A percentile compares a stretch with the other conserved stretches of the same genome.
Conservation (phyloP, 2,888 invertebrate species). For the Cactoblastis cactorum region DNA sequence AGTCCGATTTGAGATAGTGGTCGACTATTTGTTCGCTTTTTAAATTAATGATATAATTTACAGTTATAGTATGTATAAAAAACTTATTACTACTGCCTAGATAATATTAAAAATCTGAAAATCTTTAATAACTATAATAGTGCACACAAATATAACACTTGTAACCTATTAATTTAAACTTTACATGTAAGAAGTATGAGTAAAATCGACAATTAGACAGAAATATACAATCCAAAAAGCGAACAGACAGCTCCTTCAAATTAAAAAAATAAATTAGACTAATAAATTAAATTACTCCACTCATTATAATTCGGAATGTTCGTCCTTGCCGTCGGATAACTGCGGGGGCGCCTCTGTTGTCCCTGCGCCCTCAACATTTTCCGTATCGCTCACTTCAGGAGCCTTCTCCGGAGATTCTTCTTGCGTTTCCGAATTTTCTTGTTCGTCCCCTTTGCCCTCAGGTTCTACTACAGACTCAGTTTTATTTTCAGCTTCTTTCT, state of each 20-base stretch:
- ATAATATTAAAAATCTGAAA: not conserved
- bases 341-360: conserved; percentile 47
- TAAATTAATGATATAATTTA: not conserved
- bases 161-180: not conserved
- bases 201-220: conserved; percentile 13
- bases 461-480: conserved; percentile 49
- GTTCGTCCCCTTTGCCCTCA: conserved; percentile 41
- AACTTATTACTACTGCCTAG: not conserved
- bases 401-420: conserved; percentile 27
- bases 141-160: not conserved
- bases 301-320: conserved; percentile 78
- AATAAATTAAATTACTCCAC: conserved; percentile 55
- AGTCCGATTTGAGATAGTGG: conserved; percentile 49
- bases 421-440: conserved; percentile 36
- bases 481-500: conserved; percentile 62
- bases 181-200: not conserved
- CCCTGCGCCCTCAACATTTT: conserved; percentile 26
- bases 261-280: conserved; percentile 69
- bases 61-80: not conserved
- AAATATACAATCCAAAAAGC: conserved; percentile 42
- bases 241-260: conserved; percentile 55
- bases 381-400: conserved; percentile 23
- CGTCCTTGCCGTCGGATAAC: conserved; percentile 44
- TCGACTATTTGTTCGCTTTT: conserved; percentile 1
- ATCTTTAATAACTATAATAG: conserved; percentile 1